Percentiles rank a stretch among this genome's conserved stretches.
These are phyloP conservation scores for Lithosia quadra DNA, from an alignment of 2,888 invertebrate genomes.

Conservation along the genomic window DNA sequence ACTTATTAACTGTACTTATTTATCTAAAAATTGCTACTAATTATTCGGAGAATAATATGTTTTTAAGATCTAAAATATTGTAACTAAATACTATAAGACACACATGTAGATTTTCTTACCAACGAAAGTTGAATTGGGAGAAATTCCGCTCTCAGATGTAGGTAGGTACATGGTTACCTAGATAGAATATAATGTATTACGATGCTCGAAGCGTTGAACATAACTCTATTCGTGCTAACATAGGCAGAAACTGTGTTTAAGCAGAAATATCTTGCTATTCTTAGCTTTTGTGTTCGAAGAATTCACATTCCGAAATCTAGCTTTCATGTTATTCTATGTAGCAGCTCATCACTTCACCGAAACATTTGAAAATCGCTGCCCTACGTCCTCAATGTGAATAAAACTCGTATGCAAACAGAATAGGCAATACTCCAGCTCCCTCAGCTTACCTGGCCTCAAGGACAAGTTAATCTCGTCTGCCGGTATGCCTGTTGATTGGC, in stretches of 20 bases:
- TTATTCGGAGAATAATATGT: slow-evolving; percentile 26
- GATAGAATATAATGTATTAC: not conserved
- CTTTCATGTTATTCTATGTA: not conserved
- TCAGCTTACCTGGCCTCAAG: too few species aligned
- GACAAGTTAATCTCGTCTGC: too few species aligned
- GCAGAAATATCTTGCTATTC: not conserved
- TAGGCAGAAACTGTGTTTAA: not conserved
- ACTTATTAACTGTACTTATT: slow-evolving; percentile 57
- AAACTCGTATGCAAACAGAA: too few species aligned
- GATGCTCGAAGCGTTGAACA: not conserved
- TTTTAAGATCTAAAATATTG: too few species aligned
- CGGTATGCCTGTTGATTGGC: too few species aligned
- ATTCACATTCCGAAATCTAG: not conserved
- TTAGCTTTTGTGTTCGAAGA: not conserved
- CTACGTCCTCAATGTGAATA: too few species aligned
- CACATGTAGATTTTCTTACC: not conserved
- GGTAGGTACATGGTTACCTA: too few species aligned
- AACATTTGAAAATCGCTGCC: too few species aligned
- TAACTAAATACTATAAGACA: too few species aligned
- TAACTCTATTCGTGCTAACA: slow-evolving; percentile 1
- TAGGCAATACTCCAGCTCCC: too few species aligned
- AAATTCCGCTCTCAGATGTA: not conserved
- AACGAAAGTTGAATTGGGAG: not conserved
- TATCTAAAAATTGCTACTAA: slow-evolving; percentile 53
- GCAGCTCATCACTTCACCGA: too few species aligned